A percentile compares a stretch with the other conserved stretches of the same genome.
These are phyloP conservation scores for Calypte anna DNA, from an alignment of 2,113 vertebrate genomes.

Conservation along the genomic window DNA sequence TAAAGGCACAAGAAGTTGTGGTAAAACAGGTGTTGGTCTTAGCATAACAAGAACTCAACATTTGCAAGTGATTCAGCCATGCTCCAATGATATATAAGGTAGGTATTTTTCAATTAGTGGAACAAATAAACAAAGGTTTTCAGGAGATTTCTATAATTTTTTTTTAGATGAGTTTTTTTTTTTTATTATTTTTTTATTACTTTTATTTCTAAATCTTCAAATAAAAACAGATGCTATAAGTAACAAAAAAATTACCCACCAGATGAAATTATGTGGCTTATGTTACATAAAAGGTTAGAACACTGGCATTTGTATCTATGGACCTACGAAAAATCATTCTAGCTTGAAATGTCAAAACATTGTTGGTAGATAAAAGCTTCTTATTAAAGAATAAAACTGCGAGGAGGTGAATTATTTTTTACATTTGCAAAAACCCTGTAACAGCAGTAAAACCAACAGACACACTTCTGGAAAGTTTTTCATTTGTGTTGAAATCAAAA, in stretches of 20 bases:
- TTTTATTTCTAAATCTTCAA: neutral
- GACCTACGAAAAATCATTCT: neutral
- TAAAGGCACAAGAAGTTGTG: neutral
- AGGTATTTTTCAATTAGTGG: neutral
- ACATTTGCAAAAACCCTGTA: neutral
- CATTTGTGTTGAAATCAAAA: conserved; percentile 20
- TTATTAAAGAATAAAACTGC: neutral
- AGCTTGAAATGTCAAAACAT: neutral
- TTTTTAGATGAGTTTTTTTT: too few species aligned
- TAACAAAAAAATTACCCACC: neutral
- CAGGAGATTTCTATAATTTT: neutral
- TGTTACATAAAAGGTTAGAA: neutral
- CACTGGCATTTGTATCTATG: neutral
- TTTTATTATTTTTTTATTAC: too few species aligned
- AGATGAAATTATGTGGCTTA: neutral
- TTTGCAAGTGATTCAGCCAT: neutral
- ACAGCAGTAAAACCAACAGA: neutral
- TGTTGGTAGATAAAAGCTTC: neutral
- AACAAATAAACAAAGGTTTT: neutral
- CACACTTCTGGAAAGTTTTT: neutral
- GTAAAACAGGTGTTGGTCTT: neutral
- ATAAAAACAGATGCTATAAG: neutral
- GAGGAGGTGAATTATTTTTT: neutral
- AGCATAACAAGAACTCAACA: neutral
- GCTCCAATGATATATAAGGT: neutral